Evolutionary conservation across 2,113 vertebrate species (phyloP), one percentile per base, ranked within the genome.

Genomic region (Emydocephalus ijimae): DNA sequence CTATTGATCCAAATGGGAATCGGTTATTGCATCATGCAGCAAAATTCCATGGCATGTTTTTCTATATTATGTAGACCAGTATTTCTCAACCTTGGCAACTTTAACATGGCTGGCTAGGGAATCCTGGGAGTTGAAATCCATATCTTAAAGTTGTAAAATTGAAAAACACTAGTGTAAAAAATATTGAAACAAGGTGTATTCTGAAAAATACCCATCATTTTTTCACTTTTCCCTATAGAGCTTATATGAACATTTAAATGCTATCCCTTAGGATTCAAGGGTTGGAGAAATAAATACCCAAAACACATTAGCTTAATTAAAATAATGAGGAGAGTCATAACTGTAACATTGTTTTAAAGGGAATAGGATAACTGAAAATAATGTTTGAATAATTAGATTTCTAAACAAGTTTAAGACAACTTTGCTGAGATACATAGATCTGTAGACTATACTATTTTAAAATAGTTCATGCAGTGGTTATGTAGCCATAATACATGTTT

Each of bases 391-490:
- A 94, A 93, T 45, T 87, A 88, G 34, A 91, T 95, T 96, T 96
- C 61, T n/a, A 96, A 92, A 43, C 0, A 57, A 95, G 90, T 95
- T 94, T 95, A 95, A 91, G 93, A 96, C 94, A 94, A 96, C 90
- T 94, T 94, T 91, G 94, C 87, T 94, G 94, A 26, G 59, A 96
- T 91, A 96, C 95, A 93, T 1, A 94, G 89, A 95, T n/a, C 94
- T 57, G 43, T 95, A 90, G 92, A 96, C 97, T 97, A 94, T 89
- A 96, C 48, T 50, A 50, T 97, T 97, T 96, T 95, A 97, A 96
- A 96, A 96, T 3, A 97, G 92, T 90, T 95, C 97, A 98, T 98
- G 97, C 97, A 97, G 96, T 96, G 93, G 96, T 98, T 98, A 97
- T 96, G 96, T 96, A 97, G 97, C 96, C 97, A 98, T 97, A 97